phyloP scores from a whole-genome alignment of 2,113 vertebrate species.

The Egretta garzetta region DNA sequence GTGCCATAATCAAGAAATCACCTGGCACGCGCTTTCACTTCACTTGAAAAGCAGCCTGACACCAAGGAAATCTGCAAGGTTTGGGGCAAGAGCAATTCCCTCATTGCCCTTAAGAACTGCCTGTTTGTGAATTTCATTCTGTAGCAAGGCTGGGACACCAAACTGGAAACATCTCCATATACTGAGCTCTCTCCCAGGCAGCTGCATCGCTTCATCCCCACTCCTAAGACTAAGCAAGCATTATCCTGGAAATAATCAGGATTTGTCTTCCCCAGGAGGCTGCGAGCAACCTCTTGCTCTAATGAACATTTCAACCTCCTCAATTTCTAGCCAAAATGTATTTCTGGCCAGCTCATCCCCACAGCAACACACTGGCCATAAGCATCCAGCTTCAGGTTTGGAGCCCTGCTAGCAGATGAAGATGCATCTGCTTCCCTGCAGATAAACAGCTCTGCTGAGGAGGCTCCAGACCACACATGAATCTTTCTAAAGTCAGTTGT shows the following conservation, averaged over 20 bases:
- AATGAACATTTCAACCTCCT: not conserved
- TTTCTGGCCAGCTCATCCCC: conserved; percentile 5
- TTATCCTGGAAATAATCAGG: not conserved
- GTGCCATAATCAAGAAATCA: not conserved
- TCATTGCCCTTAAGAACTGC: not conserved
- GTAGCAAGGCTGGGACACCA: not conserved
- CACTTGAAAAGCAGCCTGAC: not conserved
- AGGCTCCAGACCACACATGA: conserved; percentile 21
- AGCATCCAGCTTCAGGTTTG: not conserved
- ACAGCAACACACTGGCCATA: not conserved
- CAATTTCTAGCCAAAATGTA: not conserved
- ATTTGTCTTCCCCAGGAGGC: conserved; percentile 4
- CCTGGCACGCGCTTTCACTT: not conserved
- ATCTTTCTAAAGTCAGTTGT: conserved; percentile 20
- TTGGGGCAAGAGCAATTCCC: not conserved
- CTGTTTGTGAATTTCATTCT: not conserved
- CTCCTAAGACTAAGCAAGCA: not conserved
- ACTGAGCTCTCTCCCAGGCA: not conserved
- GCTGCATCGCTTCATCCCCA: not conserved
- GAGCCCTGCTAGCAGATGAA: conserved; percentile 26
- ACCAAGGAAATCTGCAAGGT: not conserved
- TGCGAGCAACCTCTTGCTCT: not conserved
- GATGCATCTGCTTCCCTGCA: conserved; percentile 32
- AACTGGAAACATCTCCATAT: not conserved
- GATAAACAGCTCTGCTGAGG: conserved; percentile 38